Evolutionary conservation across 2,888 invertebrate species (phyloP).

Genomic region (Drosophila cognata): DNA sequence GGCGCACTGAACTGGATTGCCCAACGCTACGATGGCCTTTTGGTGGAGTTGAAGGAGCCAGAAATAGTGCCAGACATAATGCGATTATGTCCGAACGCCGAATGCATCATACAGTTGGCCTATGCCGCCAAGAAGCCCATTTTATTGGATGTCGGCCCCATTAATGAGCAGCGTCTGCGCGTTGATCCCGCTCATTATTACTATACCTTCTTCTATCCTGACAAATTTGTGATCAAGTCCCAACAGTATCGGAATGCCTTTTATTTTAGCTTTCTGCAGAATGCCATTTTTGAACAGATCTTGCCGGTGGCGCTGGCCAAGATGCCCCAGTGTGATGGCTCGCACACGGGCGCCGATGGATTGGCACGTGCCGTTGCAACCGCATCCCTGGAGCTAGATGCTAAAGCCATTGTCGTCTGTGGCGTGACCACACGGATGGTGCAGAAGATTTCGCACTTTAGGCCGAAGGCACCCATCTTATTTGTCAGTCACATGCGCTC

Average conservation of each 20-base stretch:
- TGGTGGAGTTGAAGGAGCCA: slow-evolving; percentile 63
- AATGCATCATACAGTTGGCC: slow-evolving; percentile 60
- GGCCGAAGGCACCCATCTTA: slow-evolving; percentile 78
- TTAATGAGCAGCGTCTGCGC: slow-evolving; percentile 62
- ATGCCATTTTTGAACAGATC: slow-evolving; percentile 63
- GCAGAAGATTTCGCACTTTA: slow-evolving; percentile 80
- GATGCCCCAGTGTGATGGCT: slow-evolving; percentile 68
- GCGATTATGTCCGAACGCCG: slow-evolving; percentile 67
- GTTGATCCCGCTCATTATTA: slow-evolving; percentile 66
- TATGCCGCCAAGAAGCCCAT: slow-evolving; percentile 75
- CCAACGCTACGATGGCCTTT: slow-evolving; percentile 76
- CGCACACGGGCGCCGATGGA: slow-evolving; percentile 72
- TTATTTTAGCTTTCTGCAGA: slow-evolving; percentile 66
- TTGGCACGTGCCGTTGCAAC: slow-evolving; percentile 75
- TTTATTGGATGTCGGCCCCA: slow-evolving; percentile 59
- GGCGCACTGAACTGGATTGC: slow-evolving; percentile 69
- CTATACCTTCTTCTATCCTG: slow-evolving; percentile 79
- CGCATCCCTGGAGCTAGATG: slow-evolving; percentile 74
- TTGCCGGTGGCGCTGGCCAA: slow-evolving; percentile 46
- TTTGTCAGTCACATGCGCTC: slow-evolving; percentile 75
- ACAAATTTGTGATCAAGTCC: slow-evolving; percentile 74
- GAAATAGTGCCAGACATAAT: slow-evolving; percentile 52
- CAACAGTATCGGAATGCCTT: slow-evolving; percentile 21
- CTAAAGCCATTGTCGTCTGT: slow-evolving; percentile 76
- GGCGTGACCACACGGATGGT: slow-evolving; percentile 79